These are phyloP conservation scores for Tetramorium bicarinatum DNA, from an alignment of 2,888 invertebrate species.

Conservation along the genomic window DNA sequence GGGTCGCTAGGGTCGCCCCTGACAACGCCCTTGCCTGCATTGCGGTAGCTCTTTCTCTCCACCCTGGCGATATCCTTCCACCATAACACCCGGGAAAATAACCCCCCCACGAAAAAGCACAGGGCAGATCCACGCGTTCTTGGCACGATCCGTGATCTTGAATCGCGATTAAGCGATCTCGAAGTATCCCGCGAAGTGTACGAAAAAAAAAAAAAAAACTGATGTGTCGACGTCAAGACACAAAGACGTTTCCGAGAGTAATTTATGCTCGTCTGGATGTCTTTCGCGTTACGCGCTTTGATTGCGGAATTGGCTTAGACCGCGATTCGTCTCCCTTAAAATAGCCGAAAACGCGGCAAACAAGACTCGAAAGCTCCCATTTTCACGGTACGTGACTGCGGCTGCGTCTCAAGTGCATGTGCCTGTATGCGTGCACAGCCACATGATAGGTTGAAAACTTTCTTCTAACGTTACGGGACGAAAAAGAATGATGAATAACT, in stretches of 20 bases:
- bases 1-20: conserved; percentile 84
- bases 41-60: conserved; percentile 80
- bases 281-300: conserved; percentile 14
- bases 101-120: conserved; percentile 3
- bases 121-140: neutral
- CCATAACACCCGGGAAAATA: conserved; percentile 59
- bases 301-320: conserved; percentile 30
- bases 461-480: neutral
- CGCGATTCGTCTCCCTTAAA: conserved; percentile 43
- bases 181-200: neutral
- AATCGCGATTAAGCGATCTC: conserved; percentile 12
- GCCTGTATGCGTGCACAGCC: neutral
- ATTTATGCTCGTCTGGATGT: conserved; percentile 23
- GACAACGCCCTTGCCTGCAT: conserved; percentile 86
- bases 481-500: conserved; percentile 25
- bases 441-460: neutral
- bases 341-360: conserved; percentile 46
- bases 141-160: neutral
- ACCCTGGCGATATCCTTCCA: conserved; percentile 67
- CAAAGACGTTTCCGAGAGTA: neutral
- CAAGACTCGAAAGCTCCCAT: conserved; percentile 33
- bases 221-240: neutral
- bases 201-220: neutral
- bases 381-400: conserved; percentile 39
- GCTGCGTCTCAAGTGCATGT: neutral